Evolutionary conservation across 2,888 invertebrate genomes (phyloP).

Genomic region (Pharmacophagus antenor): DNA sequence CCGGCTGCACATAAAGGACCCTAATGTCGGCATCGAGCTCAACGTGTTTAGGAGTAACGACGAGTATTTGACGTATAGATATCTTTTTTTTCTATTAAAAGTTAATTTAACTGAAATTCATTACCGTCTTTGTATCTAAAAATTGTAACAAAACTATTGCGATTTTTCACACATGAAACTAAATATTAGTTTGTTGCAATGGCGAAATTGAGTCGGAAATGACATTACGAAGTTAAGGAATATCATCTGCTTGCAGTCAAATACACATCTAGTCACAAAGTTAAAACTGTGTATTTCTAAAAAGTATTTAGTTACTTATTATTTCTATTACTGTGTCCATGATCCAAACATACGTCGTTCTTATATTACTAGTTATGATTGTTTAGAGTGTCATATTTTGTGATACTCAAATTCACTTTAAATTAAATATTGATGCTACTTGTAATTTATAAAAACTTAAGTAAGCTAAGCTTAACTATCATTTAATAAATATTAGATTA

Average conservation of each 20-base stretch:
- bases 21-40: too few relatives aligned
- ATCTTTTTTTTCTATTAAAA: neutral
- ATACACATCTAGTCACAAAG: neutral
- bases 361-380: too few relatives aligned
- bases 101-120: slow-evolving; percentile 8
- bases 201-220: slow-evolving; percentile 22
- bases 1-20: too few relatives aligned
- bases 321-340: neutral
- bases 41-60: too few relatives aligned
- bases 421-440: too few relatives aligned
- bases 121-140: slow-evolving; percentile 1
- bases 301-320: neutral
- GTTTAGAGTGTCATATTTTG: too few relatives aligned
- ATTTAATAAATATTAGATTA: too few relatives aligned
- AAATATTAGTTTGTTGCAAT: slow-evolving; percentile 25
- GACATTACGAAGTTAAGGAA: slow-evolving; percentile 16
- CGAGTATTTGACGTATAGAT: too few relatives aligned
- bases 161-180: slow-evolving; percentile 16
- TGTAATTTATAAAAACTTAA: too few relatives aligned
- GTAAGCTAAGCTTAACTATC: too few relatives aligned
- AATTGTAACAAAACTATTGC: slow-evolving; percentile 16
- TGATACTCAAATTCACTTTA: too few relatives aligned
- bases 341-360: neutral
- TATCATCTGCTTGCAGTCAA: slow-evolving; percentile 3
- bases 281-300: neutral